A percentile compares a stretch with the other conserved stretches of the same genome.
These are phyloP conservation scores for Stenolophus ochropezus DNA, from an alignment of 2,888 invertebrate genomes.

Conservation along the genomic window DNA sequence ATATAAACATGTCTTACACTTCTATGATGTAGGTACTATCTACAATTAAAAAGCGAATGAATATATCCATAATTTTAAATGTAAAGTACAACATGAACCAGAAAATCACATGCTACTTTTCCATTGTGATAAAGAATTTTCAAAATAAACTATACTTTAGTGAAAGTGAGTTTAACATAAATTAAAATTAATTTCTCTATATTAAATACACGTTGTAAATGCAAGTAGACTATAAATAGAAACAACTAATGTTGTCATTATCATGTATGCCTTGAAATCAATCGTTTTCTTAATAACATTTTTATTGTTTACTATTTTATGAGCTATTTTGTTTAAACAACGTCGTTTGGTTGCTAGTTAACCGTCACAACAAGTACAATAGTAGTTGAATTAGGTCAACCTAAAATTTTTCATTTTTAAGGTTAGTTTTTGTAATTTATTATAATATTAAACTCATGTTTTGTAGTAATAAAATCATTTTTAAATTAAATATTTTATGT, in stretches of 20 bases:
- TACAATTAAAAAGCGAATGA: too few relatives aligned
- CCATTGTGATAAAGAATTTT: not conserved
- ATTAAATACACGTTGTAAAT: not conserved
- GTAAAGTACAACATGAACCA: not conserved
- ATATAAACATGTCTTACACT: too few relatives aligned
- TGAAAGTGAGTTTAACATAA: not conserved
- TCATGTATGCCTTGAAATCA: conserved; percentile 34
- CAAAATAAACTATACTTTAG: not conserved
- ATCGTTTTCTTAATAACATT: conserved; percentile 24
- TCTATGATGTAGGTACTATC: too few relatives aligned
- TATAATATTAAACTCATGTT: too few relatives aligned
- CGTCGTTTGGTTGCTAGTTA: too few relatives aligned
- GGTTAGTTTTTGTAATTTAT: too few relatives aligned
- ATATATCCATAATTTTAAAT: too few relatives aligned
- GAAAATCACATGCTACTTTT: too few relatives aligned
- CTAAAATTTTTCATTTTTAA: too few relatives aligned
- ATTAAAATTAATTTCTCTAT: not conserved
- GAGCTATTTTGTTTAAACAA: not conserved
- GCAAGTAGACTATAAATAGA: conserved; percentile 8
- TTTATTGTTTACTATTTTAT: conserved; percentile 12
- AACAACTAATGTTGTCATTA: conserved; percentile 5
- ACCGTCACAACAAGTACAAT: not conserved
- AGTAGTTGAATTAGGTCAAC: not conserved
- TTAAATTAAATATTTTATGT: too few relatives aligned
- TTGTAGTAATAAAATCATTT: too few relatives aligned